Evolutionary conservation across 2,888 invertebrate genomes (phyloP).

Genomic region (Autographa gamma): DNA sequence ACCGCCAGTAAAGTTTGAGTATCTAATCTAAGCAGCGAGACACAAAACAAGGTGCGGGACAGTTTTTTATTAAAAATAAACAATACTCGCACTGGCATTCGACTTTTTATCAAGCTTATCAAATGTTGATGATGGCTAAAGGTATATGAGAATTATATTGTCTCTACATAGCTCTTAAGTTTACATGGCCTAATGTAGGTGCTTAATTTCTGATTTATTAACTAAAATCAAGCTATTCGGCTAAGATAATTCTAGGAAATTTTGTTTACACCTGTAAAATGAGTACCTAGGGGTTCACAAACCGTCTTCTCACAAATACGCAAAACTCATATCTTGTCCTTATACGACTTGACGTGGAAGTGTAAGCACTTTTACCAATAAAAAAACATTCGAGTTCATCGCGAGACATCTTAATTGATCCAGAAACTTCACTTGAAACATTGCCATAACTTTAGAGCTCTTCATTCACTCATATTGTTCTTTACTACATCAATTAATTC

Average conservation of each 20-base stretch:
- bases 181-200: too few species aligned
- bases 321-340: neutral
- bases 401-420: neutral
- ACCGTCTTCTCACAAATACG: too few species aligned
- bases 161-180: neutral
- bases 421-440: neutral
- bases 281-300: too few species aligned
- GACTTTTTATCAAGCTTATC: slow-evolving; percentile 28
- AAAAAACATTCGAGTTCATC: too few species aligned
- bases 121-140: slow-evolving; percentile 14
- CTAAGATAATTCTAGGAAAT: too few species aligned
- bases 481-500: neutral
- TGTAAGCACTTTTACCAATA: neutral
- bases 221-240: too few species aligned
- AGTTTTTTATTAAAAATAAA: slow-evolving; percentile 1
- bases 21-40: neutral
- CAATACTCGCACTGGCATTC: slow-evolving; percentile 16
- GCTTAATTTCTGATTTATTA: too few species aligned
- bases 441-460: neutral
- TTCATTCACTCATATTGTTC: neutral
- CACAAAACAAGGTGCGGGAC: neutral
- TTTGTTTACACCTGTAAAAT: too few species aligned
- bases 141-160: slow-evolving; percentile 12
- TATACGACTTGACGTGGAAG: neutral
- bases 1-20: neutral